Conservation (phyloP, 1,140 invertebrate genomes). For the Drosophila elegans region DNA sequence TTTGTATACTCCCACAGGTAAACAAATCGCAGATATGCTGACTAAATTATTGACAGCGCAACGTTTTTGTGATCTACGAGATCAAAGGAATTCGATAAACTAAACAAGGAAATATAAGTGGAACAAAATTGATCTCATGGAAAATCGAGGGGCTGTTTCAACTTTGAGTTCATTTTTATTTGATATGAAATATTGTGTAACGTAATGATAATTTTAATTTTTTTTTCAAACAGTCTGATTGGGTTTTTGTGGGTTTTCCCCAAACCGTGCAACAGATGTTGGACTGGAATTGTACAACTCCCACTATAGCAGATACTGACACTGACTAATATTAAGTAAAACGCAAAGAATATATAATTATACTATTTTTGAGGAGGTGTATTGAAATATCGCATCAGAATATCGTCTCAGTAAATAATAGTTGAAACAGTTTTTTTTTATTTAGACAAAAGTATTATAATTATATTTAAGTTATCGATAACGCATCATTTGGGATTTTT, state of each 20-base stretch:
- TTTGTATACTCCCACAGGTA: background rate
- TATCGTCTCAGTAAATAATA: too few relatives aligned
- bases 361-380: background rate
- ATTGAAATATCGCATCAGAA: too few relatives aligned
- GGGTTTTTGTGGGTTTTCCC: conserved; percentile 2
- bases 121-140: background rate
- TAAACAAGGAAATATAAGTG: background rate
- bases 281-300: conserved; percentile 1
- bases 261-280: background rate
- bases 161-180: background rate
- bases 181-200: background rate
- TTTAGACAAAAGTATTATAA: too few relatives aligned
- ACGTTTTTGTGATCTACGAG: background rate
- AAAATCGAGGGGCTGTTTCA: background rate
- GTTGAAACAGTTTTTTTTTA: too few relatives aligned
- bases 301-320: background rate
- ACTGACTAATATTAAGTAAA: background rate
- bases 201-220: conserved; percentile 1
- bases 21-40: background rate
- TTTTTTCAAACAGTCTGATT: background rate
- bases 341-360: background rate
- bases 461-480: too few relatives aligned
- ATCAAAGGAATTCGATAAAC: background rate
- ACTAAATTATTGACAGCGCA: background rate
- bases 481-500: too few relatives aligned